Base-by-base conservation (phyloP, 64 coral and sea anemone genomes). In the Porites australiensis region DNA sequence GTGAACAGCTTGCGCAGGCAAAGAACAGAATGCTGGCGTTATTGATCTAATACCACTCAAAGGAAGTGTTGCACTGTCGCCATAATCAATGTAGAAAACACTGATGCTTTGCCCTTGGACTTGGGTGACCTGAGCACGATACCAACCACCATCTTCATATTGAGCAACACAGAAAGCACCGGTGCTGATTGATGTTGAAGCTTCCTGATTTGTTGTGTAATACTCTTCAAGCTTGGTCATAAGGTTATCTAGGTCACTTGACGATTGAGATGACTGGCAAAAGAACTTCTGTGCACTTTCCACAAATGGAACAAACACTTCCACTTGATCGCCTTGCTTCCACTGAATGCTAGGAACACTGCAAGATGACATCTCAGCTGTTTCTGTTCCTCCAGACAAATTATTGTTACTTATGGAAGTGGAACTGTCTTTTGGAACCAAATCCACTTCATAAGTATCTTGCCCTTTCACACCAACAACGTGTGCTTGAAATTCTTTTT, bases 141-240 rank as follows among this genome's bases (percentile, higher is more conserved):
- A 85, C 59, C 50, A 64, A 5, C 48, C 88, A 70, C 62, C 52
- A 48, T 95, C 46, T 69, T 76, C 72, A 79, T 90, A 77, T 4
- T 73, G 80, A 22, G 95, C 95, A 15, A 98, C 77, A 75, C 95
- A 98, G 6, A 83, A 89, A 88, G 89, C 77, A 6, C 92, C 92
- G 63, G 61, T 83, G 13, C 70, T 77, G 27, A 93, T 83, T 47
- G 95, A 91, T 4, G 89, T 71, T 18, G 94, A 27, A 9, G 47
- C 88, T 16, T 57, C 88, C 45, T 94, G 88, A 52, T 82, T 52
- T 10, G 80, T 59, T n/a, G 75, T 82, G 82, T 90, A 98, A 72
- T 90, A 82, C 45, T 75, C 79, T 47, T 90, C 88, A 48, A 98
- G 92, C 13, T 51, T 87, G 12, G 74, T 80, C 96, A 95, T 98